Base-by-base conservation (phyloP, 2,888 invertebrate genomes). In the Ormyrus nitidulus region DNA sequence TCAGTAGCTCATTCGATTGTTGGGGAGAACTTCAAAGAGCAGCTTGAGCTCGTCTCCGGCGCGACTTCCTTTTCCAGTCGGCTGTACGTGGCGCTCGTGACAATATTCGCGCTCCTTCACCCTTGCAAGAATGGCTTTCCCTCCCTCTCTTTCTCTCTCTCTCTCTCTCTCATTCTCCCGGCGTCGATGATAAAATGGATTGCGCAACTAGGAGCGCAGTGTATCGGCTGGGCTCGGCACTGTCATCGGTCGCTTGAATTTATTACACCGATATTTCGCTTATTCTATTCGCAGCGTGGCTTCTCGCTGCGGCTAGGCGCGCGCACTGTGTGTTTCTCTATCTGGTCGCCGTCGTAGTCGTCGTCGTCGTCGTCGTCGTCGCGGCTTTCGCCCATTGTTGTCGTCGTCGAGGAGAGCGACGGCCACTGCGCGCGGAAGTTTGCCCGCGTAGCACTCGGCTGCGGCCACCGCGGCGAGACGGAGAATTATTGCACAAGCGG, bases 401-500 rank as follows among this genome's bases (percentile, higher is more conserved):
- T 54, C 54, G 6, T 11, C 13, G 58, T 46, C 59, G 56, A 44
- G 13, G 51, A 49, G 10, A 10, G 56, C 8, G 49, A 58, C 44
- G n/a, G n/a, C 48, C 65, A 51, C 44, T 59, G 13, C n/a, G 48
- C 58, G 46, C 11, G 66, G 66, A 51, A 66, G 66, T 75, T 66
- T 75, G 46, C 44, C 48, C n/a, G 66, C 10, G 6, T 53, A 10
- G 56, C 34, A 6, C 48, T 49, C 58, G 65, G 51, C 65, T 54
- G 51, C 13, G 53, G 54, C 65, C 34, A 53, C 65, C 34, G n/a
- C 34, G 34, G 6, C 58, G 44, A 59, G 44, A 59, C 34, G 51
- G 59, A 66, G 74, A 75, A 75, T 75, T 75, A 75, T 75, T 75
- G 59, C 51, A 19, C 44, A 19, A 34, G 13, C 51, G 8, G 13